A percentile compares a stretch with the other conserved stretches of the same genome.
phyloP scores from a whole-genome alignment of 2,797 vertebrate species.

The Cygnus olor region DNA sequence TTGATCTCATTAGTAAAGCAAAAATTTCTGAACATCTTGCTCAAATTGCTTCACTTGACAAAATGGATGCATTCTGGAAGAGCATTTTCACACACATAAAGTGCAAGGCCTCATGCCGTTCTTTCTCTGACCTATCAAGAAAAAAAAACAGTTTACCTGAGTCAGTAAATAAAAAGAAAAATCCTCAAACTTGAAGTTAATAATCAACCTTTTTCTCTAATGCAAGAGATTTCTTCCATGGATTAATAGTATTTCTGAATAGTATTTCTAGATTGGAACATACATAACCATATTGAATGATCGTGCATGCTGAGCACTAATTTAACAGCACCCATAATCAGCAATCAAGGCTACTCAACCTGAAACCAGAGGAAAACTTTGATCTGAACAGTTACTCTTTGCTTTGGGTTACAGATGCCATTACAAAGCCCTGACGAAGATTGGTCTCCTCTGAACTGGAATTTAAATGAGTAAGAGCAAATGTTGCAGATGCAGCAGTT shows the following conservation, averaged over 20 bases:
- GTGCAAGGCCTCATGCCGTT: neutral
- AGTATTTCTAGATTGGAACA: neutral
- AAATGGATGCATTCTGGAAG: neutral
- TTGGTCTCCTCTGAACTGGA: neutral
- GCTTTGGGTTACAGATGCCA: neutral
- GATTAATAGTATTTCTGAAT: neutral
- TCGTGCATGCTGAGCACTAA: neutral
- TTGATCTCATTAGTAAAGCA: neutral
- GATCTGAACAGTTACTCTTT: neutral
- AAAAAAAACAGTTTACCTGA: neutral
- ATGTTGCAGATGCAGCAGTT: neutral
- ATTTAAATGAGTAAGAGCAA: neutral
- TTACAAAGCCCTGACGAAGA: neutral
- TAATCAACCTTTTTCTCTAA: neutral
- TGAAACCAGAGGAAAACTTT: neutral
- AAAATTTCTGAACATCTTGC: neutral
- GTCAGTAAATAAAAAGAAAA: neutral
- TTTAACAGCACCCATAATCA: neutral
- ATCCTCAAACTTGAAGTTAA: neutral
- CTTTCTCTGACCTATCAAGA: neutral
- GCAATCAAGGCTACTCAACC: neutral
- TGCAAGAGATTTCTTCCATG: neutral
- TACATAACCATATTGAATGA: neutral
- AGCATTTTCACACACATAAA: neutral
- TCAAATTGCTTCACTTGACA: neutral